These are phyloP conservation scores for Phoebastria nigripes DNA, from an alignment of 2,797 vertebrate species.

Conservation along the genomic window DNA sequence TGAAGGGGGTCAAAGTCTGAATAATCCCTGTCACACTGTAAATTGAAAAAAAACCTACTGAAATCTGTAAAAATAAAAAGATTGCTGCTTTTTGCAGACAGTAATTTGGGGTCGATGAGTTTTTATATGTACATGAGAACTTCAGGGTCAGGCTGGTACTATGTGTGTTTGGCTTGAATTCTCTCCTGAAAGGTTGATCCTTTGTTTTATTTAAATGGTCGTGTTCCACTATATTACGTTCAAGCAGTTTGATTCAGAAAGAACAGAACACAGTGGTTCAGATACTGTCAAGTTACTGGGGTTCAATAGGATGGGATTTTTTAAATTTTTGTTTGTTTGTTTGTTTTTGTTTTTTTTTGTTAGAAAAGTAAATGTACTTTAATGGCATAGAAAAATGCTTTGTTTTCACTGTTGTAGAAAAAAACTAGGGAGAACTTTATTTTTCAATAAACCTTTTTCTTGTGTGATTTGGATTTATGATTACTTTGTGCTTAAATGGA, in stretches of 20 bases:
- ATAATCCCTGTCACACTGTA: background rate
- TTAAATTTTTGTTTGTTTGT: background rate
- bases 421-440: conserved; percentile 94
- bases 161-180: background rate
- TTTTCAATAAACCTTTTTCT: conserved; percentile 96
- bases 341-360: background rate
- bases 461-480: conserved; percentile 82
- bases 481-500: conserved; percentile 35
- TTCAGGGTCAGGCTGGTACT: background rate
- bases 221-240: conserved; percentile 69
- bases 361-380: conserved; percentile 70
- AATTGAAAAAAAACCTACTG: background rate
- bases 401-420: conserved; percentile 80
- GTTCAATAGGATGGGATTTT: conserved; percentile 13
- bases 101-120: background rate
- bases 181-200: background rate
- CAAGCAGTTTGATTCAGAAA: conserved; percentile 56
- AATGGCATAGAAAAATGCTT: conserved; percentile 70
- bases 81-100: background rate
- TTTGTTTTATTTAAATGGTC: conserved; percentile 6
- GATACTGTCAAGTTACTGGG: conserved; percentile 52
- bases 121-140: background rate
- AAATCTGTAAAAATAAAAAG: background rate
- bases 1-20: background rate
- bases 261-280: conserved; percentile 38